Evolutionary conservation across 2,888 invertebrate genomes (phyloP).

Genomic region (Drosophila kokeensis): DNA sequence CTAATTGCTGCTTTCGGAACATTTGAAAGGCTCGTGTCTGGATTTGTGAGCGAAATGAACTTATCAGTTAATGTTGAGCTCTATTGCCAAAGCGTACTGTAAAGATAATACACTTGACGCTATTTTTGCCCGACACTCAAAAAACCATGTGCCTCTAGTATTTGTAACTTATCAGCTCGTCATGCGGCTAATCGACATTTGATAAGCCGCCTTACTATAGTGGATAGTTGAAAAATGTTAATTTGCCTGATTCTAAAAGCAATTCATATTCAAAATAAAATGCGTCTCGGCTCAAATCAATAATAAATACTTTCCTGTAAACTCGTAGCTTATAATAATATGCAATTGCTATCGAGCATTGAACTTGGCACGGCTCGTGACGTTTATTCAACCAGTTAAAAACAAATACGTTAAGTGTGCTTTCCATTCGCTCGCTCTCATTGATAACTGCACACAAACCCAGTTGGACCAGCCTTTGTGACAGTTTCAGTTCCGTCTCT

Average conservation of each 20-base stretch:
- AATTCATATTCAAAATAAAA: conserved; percentile 7
- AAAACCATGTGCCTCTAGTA: neutral
- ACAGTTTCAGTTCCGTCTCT: neutral
- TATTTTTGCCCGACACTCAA: conserved; percentile 13
- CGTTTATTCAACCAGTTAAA: conserved; percentile 15
- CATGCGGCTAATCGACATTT: conserved; percentile 24
- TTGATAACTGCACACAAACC: conserved; percentile 23
- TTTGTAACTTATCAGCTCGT: conserved; percentile 26
- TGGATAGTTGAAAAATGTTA: conserved; percentile 14
- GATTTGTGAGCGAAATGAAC: conserved; percentile 4
- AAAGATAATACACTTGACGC: conserved; percentile 27
- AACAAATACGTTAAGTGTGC: conserved; percentile 21
- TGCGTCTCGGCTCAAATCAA: neutral
- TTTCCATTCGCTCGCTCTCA: conserved; percentile 1
- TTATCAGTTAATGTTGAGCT: conserved; percentile 11
- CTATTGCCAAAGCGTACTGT: conserved; percentile 27
- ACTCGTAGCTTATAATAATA: conserved; percentile 13
- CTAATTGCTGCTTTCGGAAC: conserved; percentile 9
- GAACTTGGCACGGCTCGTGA: conserved; percentile 56
- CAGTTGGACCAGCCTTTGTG: neutral
- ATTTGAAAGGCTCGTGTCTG: neutral
- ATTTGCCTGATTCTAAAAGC: conserved; percentile 6
- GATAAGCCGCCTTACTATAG: conserved; percentile 34
- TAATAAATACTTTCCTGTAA: neutral
- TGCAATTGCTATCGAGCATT: conserved; percentile 67